Base-by-base conservation (phyloP, 2,113 vertebrate species). In the Neodontobutis hainanensis region DNA sequence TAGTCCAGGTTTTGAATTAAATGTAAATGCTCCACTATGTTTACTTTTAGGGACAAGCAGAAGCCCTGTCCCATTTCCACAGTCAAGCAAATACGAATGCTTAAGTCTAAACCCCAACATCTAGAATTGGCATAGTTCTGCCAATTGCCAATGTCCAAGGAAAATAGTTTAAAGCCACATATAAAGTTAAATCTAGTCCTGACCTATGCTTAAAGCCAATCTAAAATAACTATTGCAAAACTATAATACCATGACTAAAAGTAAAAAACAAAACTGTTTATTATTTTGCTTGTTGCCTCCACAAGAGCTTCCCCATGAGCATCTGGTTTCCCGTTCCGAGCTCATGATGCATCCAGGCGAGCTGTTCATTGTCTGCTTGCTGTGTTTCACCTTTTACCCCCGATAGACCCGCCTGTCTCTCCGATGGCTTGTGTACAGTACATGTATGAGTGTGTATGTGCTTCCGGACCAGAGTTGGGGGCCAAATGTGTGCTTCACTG, bases 401-500 rank as follows among this genome's bases (percentile, higher is more conserved):
- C 19, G 56, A 38, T 35, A n/a, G 56, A n/a, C 55, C 60, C 55
- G 4, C 52, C n/a, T 27, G 15, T 68, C 42, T 40, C 8, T 49
- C 53, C 45, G 16, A 32, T 61, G 14, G 42, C 27, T 19, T 6
- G 6, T 8, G 3, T 45, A 68, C 42, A 42, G 56, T 61, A 11
- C 38, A 46, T 65, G 34, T 58, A 15, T 43, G 56, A 14, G 44
- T 68, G 61, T 49, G 36, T 59, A 60, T 65, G 42, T 58, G 61
- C 53, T 65, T 68, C 47, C 4, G 14, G 47, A 53, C 34, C 50
- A 50, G 45, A 71, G 66, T 44, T 60, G 52, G 53, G 50, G 45
- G 46, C 3, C 1, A 49, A 65, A 57, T 62, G 36, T 83, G 66
- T 77, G 78, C 58, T 67, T 53, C 42, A 48, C 62, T 80, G 40